Base-by-base conservation (phyloP, 2,113 vertebrate species). In the Syngnathus floridae region DNA sequence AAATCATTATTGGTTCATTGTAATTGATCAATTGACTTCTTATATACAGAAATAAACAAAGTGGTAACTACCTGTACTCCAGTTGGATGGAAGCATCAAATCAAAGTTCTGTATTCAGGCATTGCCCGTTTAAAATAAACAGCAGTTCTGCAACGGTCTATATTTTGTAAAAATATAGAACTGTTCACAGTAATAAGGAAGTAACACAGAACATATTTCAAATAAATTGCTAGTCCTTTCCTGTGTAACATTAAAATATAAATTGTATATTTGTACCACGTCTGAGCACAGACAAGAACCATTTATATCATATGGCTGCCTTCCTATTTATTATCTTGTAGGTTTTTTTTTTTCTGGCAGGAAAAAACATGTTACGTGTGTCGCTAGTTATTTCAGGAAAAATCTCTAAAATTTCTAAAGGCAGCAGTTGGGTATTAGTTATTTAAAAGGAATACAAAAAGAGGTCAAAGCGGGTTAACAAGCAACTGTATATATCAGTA, bases 21-120 rank as follows among this genome's bases (percentile, higher is more conserved):
- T 69, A 78, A 82, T 57, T 84, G 74, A 79, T 75, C 62, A 79
- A 69, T 71, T 73, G 54, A 63, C 76, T 81, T 57, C 64, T 85
- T 82, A 85, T 83, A 82, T 77, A 84, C 67, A 82, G 63, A 80
- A 82, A 84, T 75, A 81, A 85, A 86, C 26, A 26, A 26, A 31
- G 26, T 46, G 16, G 2, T 17, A 17, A 70, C 35, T 62, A 65
- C 62, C 64, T 64, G 66, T 71, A 61, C 19, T 38, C 10, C 57
- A 4, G 56, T 64, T 62, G 60, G 71, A 54, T 37, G 70, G 72
- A 76, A 55, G 66, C 36, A 36, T 64, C 61, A 21, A 41, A n/a
- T 56, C 51, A 48, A 7, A 56, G 8, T 51, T 46, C 19, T 10
- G 35, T 38, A 37, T 58, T 17, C 9, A 22, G 10, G n/a, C n/a